phyloP scores from a whole-genome alignment of 2,113 vertebrate genomes.

The Carassius carassius region DNA sequence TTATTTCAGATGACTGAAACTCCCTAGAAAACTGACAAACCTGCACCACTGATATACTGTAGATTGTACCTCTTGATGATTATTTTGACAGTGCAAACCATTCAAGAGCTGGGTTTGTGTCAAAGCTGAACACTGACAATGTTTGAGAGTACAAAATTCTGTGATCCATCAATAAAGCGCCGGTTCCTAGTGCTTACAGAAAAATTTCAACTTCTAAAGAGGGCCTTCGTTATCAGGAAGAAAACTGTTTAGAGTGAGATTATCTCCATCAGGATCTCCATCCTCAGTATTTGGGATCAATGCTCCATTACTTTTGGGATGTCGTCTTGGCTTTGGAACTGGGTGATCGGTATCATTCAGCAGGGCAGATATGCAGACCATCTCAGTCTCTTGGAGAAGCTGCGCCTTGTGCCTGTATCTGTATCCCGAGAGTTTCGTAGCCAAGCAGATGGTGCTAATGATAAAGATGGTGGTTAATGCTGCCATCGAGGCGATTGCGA shows the following conservation, averaged over 20 bases:
- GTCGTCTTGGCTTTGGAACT: conserved; percentile 49
- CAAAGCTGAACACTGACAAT: not conserved
- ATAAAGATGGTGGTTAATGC: conserved; percentile 77
- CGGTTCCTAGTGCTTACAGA: not conserved
- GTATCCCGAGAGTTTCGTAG: conserved; percentile 67
- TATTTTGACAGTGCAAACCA: not conserved
- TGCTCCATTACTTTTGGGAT: conserved; percentile 51
- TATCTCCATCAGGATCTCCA: conserved; percentile 64
- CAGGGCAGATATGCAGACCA: conserved; percentile 82
- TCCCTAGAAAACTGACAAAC: not conserved
- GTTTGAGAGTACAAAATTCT: not conserved
- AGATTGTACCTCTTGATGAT: not conserved
- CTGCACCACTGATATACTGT: not conserved
- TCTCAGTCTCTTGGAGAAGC: conserved; percentile 69
- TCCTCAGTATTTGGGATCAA: conserved; percentile 49
- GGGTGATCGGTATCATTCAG: conserved; percentile 66
- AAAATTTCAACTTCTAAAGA: conserved; percentile 13
- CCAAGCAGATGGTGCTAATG: conserved; percentile 66
- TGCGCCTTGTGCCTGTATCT: conserved; percentile 60
- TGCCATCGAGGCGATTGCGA: conserved; percentile 77
- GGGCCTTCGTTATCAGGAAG: conserved; percentile 66
- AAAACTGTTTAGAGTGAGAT: conserved; percentile 83
- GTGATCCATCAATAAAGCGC: not conserved
- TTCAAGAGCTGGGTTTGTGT: not conserved
- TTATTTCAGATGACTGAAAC: not conserved